A percentile compares a stretch with the other conserved stretches of the same genome.
Evolutionary conservation across 53 echinoderm and acorn worm species (phyloP).

Genomic region (Echinarachnius parma): DNA sequence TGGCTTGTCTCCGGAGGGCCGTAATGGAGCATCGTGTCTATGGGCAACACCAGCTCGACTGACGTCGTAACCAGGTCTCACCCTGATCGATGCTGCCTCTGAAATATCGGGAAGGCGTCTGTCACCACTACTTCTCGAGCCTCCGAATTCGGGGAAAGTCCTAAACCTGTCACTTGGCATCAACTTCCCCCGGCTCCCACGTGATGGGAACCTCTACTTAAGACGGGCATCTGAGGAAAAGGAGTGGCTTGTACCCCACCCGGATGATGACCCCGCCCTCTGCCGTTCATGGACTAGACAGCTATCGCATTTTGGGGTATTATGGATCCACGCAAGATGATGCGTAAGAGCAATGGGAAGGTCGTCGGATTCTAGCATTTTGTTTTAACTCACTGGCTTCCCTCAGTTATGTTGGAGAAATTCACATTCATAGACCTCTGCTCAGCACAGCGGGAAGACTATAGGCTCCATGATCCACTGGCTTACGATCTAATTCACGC

Average conservation of each 20-base stretch:
- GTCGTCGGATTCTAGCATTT: slow-evolving; percentile 31
- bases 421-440: too few species aligned
- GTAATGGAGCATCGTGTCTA: not conserved
- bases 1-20: not conserved
- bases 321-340: slow-evolving; percentile 38
- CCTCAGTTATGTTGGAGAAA: too few species aligned
- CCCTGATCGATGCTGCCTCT: not conserved
- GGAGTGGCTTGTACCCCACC: not conserved
- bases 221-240: too few species aligned
- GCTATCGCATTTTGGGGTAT: slow-evolving; percentile 30
- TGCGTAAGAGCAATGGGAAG: not conserved
- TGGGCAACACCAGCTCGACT: not conserved
- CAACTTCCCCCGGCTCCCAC: not conserved
- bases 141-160: not conserved
- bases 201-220: slow-evolving; percentile 2
- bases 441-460: too few species aligned
- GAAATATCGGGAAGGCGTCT: slow-evolving; percentile 12
- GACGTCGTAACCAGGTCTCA: not conserved
- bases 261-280: not conserved
- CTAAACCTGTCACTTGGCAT: not conserved
- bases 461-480: too few species aligned
- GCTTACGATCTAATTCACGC: too few species aligned
- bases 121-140: not conserved
- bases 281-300: slow-evolving; percentile 18
- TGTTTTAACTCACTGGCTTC: too few species aligned